Evolutionary conservation across 2,113 vertebrate genomes (phyloP).

Genomic region (Clarias batrachus): DNA sequence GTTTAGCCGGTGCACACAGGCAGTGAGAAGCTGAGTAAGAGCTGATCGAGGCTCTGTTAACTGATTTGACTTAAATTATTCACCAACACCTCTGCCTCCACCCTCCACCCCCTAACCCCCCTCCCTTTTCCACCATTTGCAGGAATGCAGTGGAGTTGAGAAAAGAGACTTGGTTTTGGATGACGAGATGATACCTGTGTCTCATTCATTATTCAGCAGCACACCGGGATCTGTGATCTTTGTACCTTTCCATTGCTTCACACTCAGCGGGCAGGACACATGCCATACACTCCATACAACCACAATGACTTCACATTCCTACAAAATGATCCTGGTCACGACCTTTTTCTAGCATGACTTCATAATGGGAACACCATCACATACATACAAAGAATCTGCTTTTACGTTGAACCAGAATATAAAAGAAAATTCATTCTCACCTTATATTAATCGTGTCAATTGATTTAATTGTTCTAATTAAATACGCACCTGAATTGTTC

Average conservation of each 20-base stretch:
- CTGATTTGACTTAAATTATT: conserved; percentile 62
- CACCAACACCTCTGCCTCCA: background rate
- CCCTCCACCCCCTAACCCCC: background rate
- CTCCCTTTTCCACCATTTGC: background rate
- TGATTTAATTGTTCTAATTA: background rate
- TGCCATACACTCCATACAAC: background rate
- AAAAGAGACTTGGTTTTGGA: conserved; percentile 50
- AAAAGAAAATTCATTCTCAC: background rate
- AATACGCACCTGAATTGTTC: background rate
- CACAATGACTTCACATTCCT: conserved; percentile 2
- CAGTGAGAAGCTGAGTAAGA: conserved; percentile 12
- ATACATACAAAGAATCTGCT: background rate
- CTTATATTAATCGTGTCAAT: background rate
- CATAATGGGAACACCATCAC: background rate
- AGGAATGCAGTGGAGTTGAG: conserved; percentile 43
- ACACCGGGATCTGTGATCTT: conserved; percentile 34
- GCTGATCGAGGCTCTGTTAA: conserved; percentile 48
- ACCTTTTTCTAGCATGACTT: background rate
- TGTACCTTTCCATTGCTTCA: conserved; percentile 37
- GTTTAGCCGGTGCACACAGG: conserved; percentile 9
- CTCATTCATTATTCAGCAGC: conserved; percentile 56
- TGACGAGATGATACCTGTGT: conserved; percentile 51
- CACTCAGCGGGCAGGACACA: conserved; percentile 13
- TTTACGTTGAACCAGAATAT: background rate
- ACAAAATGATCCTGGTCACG: background rate